Evolutionary conservation across 2,888 invertebrate species (phyloP).

Genomic region (Lysandra bellargus): DNA sequence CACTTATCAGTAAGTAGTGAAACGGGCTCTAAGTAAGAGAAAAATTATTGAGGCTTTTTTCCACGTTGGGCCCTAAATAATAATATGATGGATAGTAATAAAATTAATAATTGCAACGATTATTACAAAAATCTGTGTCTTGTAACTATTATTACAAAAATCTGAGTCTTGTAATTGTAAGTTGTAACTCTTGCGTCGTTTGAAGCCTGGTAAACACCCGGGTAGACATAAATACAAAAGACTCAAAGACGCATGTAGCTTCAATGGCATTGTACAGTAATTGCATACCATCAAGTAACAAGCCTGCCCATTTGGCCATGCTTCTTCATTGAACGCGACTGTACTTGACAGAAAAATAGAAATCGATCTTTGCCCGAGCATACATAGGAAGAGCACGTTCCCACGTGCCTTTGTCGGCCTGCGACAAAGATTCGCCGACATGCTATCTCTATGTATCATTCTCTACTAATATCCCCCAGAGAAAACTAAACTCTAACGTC

Average conservation of each 20-base stretch:
- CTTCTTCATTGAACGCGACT: constrained; percentile 20
- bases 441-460: constrained; percentile 54
- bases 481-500: constrained; percentile 47
- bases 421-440: constrained; percentile 77
- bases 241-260: neutral
- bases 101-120: too few species aligned
- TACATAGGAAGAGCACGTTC: constrained; percentile 71
- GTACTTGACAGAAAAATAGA: constrained; percentile 51
- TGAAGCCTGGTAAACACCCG: too few species aligned
- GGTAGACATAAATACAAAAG: neutral
- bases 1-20: too few species aligned
- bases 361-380: constrained; percentile 62
- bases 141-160: too few species aligned
- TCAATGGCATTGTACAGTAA: neutral
- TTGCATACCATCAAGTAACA: neutral
- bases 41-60: too few species aligned
- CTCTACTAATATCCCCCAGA: constrained; percentile 32
- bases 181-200: too few species aligned
- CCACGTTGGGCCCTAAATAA: too few species aligned
- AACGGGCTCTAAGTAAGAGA: too few species aligned
- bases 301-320: neutral
- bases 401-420: constrained; percentile 77
- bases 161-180: too few species aligned
- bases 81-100: too few species aligned
- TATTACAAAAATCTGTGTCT: too few species aligned